phyloP scores from a whole-genome alignment of 2,797 vertebrate genomes.

The Pangasius krempfi region DNA sequence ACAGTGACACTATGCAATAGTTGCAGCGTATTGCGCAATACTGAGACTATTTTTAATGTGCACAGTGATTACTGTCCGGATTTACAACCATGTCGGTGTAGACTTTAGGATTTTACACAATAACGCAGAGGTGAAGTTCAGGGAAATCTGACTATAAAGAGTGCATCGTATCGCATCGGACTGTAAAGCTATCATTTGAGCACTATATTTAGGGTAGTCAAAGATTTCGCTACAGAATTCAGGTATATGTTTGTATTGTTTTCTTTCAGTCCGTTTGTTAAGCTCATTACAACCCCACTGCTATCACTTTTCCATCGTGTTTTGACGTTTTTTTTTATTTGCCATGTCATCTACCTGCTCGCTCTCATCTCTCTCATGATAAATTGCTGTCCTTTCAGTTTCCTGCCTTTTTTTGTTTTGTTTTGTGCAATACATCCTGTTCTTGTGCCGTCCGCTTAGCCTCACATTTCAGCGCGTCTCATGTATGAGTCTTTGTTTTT shows the following conservation, averaged over 20 bases:
- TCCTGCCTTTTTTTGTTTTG: neutral
- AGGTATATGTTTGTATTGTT: neutral
- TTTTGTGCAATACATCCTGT: slow-evolving; percentile 23
- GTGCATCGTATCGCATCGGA: neutral
- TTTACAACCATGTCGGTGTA: neutral
- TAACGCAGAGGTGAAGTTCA: neutral
- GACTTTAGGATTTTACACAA: neutral
- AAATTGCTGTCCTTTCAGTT: neutral
- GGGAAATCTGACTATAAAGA: neutral
- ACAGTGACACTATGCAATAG: neutral
- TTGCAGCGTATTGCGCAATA: neutral
- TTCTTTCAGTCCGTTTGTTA: neutral
- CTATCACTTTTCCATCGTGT: neutral
- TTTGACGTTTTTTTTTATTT: neutral
- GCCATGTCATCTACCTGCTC: neutral
- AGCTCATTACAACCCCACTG: neutral
- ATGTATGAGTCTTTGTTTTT: slow-evolving; percentile 28
- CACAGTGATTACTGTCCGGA: neutral
- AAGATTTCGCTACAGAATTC: neutral
- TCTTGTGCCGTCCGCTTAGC: neutral
- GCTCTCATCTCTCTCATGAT: neutral
- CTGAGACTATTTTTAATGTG: neutral
- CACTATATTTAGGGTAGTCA: neutral
- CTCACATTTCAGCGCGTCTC: slow-evolving; percentile 11
- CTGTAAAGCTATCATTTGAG: neutral